Base-by-base conservation (phyloP, 2,888 invertebrate genomes). In the Caenorhabditis angaria region DNA sequence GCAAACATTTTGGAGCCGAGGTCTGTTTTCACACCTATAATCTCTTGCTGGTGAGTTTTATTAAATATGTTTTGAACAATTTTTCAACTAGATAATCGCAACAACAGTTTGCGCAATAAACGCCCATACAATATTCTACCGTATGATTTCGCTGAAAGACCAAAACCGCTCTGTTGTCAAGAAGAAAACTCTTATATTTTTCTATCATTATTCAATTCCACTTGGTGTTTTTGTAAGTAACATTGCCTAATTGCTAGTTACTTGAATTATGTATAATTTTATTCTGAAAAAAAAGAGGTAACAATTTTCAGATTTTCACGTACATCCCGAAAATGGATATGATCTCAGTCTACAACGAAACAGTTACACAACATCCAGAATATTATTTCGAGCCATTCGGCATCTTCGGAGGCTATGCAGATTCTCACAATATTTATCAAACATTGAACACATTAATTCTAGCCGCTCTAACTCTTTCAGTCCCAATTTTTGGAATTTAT, bases 381-480 rank as follows among this genome's bases (percentile, higher is more conserved):
- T 70, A 65, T 22, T 47, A 70, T 47, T 65, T 70, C 18, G 54
- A 24, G 18, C 51, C 25, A 0, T 70, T 61, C 41, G n/a, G 24
- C n/a, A 24, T 35, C n/a, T 70, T 70, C 32, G 70, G 70, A 3
- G 70, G 70, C 14, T 70, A 65, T 25, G 65, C 62, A 0, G 24
- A 65, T 27, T 54, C 70, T 3, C 65, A 70, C n/a, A 32, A 58
- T 29, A 51, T 65, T 12, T 65, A 27, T 12, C 32, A 27, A 53
- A 65, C 58, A 8, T 5, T 62, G 1, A 48, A 51, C 20, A 65
- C 65, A 1, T 1, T 65, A 5, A 41, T 25, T 3, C 41, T 70
- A 1, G 59, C 53, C 0, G 4, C 47, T 5, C 8, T 61, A 10
- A 12, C 61, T 0, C n/a, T 50, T 5, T 24, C 27, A 18, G 58